These are phyloP conservation scores for Trichomycterus rosablanca DNA, from an alignment of 2,113 vertebrate species.

Conservation along the genomic window DNA sequence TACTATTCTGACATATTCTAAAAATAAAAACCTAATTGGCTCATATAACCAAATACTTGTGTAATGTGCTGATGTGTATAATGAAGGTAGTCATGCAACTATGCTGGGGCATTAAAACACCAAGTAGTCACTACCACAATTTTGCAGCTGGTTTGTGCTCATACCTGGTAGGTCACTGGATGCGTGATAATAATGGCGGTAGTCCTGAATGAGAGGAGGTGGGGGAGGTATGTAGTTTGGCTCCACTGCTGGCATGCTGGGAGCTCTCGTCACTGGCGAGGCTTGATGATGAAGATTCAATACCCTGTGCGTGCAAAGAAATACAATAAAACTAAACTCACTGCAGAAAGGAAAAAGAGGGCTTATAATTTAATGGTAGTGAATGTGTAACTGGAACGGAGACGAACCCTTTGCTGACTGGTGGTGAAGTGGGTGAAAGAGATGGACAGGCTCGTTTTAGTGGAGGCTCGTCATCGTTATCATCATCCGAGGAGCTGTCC, in stretches of 20 bases:
- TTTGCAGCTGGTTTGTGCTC: no score
- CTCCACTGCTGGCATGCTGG: constrained; percentile 91
- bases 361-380: no score
- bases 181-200: constrained; percentile 92
- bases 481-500: constrained; percentile 94
- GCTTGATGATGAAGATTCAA: constrained; percentile 86
- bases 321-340: background rate
- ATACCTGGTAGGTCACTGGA: constrained; percentile 89
- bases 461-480: constrained; percentile 87
- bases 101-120: no score
- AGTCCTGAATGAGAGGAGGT: constrained; percentile 91
- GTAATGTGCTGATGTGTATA: no score
- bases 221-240: constrained; percentile 90
- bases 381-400: no score
- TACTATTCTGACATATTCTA: no score
- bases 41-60: no score
- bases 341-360: background rate
- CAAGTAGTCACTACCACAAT: no score
- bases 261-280: constrained; percentile 86
- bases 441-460: constrained; percentile 88
- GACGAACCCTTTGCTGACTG: constrained; percentile 84
- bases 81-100: no score
- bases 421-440: constrained; percentile 83
- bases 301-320: constrained; percentile 59
- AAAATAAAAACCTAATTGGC: no score